phyloP scores from a whole-genome alignment of 2,113 vertebrate genomes.

The Periophthalmus modestus region DNA sequence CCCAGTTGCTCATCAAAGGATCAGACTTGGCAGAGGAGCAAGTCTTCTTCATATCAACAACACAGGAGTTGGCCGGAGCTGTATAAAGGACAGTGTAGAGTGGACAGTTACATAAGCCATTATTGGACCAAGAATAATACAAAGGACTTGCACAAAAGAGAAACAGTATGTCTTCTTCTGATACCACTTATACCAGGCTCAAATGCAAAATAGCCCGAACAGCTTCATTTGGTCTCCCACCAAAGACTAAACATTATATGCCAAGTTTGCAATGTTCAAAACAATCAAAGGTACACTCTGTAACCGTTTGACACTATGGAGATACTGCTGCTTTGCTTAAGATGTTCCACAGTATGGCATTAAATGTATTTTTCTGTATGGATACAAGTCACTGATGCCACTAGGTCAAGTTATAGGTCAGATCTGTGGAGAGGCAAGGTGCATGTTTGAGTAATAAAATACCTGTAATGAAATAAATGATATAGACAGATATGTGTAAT shows the following conservation, averaged over 20 bases:
- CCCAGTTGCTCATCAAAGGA: constrained; percentile 50
- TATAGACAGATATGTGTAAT: background rate
- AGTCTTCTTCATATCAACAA: constrained; percentile 51
- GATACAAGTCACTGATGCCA: background rate
- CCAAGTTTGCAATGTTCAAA: too few relatives aligned
- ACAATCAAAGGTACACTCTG: too few relatives aligned
- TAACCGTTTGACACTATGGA: too few relatives aligned
- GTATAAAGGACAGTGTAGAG: constrained; percentile 13
- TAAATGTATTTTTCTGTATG: background rate
- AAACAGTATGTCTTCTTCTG: background rate
- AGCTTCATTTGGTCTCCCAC: background rate
- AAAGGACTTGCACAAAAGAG: constrained; percentile 1
- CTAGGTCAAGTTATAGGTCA: background rate
- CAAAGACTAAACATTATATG: too few relatives aligned
- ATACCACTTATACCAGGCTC: background rate
- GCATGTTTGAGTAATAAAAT: background rate
- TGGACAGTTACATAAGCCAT: constrained; percentile 16
- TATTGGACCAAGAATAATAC: background rate
- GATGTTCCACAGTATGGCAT: background rate
- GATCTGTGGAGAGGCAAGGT: background rate
- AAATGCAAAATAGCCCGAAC: background rate
- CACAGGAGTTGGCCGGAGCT: background rate
- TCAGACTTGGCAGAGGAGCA: constrained; percentile 47
- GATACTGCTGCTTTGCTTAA: background rate
- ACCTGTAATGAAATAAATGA: background rate